Base-by-base conservation (phyloP, 2,113 vertebrate genomes). In the Chascanopsetta lugubris region DNA sequence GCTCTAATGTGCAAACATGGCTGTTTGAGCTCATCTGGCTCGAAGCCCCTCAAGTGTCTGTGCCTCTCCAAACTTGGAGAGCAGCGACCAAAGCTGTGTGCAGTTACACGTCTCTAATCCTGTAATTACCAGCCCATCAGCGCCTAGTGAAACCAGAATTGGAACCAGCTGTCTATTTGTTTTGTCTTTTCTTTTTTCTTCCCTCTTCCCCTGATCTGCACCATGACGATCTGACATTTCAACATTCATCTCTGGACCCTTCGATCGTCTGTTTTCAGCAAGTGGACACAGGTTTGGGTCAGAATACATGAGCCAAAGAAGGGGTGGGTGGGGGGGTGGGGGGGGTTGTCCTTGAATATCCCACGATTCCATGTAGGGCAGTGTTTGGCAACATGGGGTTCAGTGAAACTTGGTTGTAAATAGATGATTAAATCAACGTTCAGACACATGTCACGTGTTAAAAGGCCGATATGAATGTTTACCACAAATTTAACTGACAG, bases 121-220 rank as follows among this genome's bases (percentile, higher is more conserved):
- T 82, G 83, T 90, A 91, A 93, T 92, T 91, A 92, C 84, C 80
- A 78, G 80, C 72, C 87, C 83, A 91, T 92, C 88, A 92, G 85
- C 36, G 84, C 89, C 86, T 86, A 86, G 90, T 88, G 90, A 87
- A 92, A 87, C 84, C 81, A 83, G 90, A 88, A 92, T 89, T 92
- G 85, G 85, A 87, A 92, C 65, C 87, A 92, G 88, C 85, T 91
- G 90, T 85, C 86, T 86, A 72, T 87, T 88, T 90, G 85, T 91
- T 89, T 89, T 83, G 60, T 73, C 72, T 85, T 84, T 83, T 51
- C 29, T 45, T n/a, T 48, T 12, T 48, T 12, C 11, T 24, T 24
- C 22, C 22, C n/a, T 69, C 69, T 76, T 78, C 65, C 72, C 77
- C 83, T 80, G 80, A 59, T 78, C 69, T 78, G 75, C 71, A 69